Evolutionary conservation across 2,888 invertebrate species (phyloP), one percentile per base, ranked within the genome.

Genomic region (Silvanus unidentatus): DNA sequence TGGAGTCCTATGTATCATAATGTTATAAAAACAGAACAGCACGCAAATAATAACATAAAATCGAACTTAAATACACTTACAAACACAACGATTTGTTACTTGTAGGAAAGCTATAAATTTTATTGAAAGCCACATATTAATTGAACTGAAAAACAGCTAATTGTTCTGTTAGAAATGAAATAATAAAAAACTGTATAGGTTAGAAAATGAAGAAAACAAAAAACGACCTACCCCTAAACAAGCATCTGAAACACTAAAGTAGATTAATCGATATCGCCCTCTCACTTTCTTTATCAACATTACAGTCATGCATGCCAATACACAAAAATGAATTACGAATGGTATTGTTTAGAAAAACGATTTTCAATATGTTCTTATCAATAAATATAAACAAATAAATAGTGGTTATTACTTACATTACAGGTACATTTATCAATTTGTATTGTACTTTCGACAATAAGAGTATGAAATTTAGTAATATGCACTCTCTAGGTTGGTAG

Each of bases 201-300:
- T 63, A 63, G 57, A 50, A 53, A 49, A 55, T 22, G 22, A 22
- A 22, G 22, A 22, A 22, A 22, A 22, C 54, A 59, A 57, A 60
- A 62, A 55, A 50, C 56, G 62, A 62, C 65, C 65, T 66, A 64
- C 65, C 63, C 59, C 60, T 60, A 56, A 57, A 61, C 58, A 62
- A 57, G 58, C 62, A 58, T 52, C 58, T 54, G 22, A 57, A 55
- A 58, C 59, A 64, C 65, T 65, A 22, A 22, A 22, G 22, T 22
- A 22, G 22, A 22, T 55, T 53, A 59, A 59, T 58, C 58, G 54
- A 60, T 59, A 55, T 58, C 54, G 54, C 49, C 53, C 55, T 63
- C 57, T 37, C 15, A 22, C 22, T 22, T 22, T 22, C 55, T 50
- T 22, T 22, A 3, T 5, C 3, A 22, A 22, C 22, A 22, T 22